Base-by-base conservation (phyloP, 2,888 invertebrate genomes). In the Tetanocera ferruginea region DNA sequence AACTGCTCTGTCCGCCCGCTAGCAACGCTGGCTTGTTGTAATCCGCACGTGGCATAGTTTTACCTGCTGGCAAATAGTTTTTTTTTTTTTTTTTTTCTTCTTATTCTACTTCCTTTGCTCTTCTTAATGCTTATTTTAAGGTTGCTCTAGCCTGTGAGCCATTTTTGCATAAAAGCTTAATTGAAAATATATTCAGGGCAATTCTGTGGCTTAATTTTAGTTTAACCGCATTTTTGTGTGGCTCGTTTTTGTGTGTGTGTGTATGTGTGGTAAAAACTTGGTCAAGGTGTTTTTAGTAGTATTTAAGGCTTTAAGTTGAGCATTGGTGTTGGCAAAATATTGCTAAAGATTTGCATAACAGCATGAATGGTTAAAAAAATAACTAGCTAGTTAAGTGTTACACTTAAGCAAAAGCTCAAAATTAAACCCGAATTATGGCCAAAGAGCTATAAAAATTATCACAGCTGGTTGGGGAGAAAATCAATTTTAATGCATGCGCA, bases 171-270 rank as follows among this genome's bases (percentile, higher is more conserved):
- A 49, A 64, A 64, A 51, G 55, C 74, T 74, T 74, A 74, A 64
- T 74, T 74, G 74, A 74, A 74, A 64, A 74, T 64, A 52, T 64
- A 74, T 74, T 74, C 62, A 51, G 49, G 51, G 64, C 64, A 74
- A 57, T 73, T 23, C 43, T 73, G 74, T 74, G 74, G 74, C 74
- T 74, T 74, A 62, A 23, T 60, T 73, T 28, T 23, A 69, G 69
- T 69, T 69, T 69, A 69, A 25, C 69, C 51, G 51, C 69, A 69
- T 51, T 69, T 23, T 19, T 51, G n/a, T 70, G 55, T 25, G 19
- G 52, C 14, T 31, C 4, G 8, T 34, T 25, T 34, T 11, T 0
- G 19, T 31, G 14, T 28, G 71, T 5, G 11, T 28, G 9, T 5
- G 28, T 9, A 19, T 55, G 52, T 28, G 14, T 14, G 43, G 43